Evolutionary conservation across 2,888 invertebrate genomes (phyloP).

Genomic region (Ethmia dodecea): DNA sequence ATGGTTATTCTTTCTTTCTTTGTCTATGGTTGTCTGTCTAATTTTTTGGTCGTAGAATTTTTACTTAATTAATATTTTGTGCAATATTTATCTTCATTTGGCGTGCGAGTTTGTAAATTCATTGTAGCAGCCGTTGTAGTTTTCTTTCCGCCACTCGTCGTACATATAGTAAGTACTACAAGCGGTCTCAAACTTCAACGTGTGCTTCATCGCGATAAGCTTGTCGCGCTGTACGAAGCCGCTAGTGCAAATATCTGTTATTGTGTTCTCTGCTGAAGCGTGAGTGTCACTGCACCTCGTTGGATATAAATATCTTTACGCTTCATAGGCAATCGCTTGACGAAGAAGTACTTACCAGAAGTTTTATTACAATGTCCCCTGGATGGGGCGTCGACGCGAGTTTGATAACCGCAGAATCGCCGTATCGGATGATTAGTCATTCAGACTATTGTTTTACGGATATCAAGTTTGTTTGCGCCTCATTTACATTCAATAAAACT

Average conservation of each 20-base stretch:
- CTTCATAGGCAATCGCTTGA: slow-evolving; percentile 16
- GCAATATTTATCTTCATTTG: no score
- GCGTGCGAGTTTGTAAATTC: no score
- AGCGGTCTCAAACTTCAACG: neutral
- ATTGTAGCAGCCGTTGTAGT: no score
- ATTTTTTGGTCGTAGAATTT: no score
- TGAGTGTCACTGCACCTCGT: slow-evolving; percentile 27
- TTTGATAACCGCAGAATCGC: neutral
- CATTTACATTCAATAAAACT: no score
- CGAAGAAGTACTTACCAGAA: neutral
- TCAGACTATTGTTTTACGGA: neutral
- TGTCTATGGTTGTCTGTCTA: no score
- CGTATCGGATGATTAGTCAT: slow-evolving; percentile 2
- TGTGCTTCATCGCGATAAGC: neutral
- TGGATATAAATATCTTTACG: slow-evolving; percentile 31
- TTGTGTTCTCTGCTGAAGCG: slow-evolving; percentile 29
- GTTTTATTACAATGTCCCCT: neutral
- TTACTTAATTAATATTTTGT: no score
- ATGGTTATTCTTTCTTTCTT: no score
- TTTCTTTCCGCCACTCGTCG: neutral
- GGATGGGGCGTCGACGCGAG: slow-evolving; percentile 4
- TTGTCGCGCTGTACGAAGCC: slow-evolving; percentile 21
- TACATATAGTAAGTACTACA: neutral
- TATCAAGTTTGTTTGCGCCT: neutral
- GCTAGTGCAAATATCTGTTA: slow-evolving; percentile 49